Conservation (phyloP, 2,888 invertebrate genomes). For the Malthinus seriepunctatus region DNA sequence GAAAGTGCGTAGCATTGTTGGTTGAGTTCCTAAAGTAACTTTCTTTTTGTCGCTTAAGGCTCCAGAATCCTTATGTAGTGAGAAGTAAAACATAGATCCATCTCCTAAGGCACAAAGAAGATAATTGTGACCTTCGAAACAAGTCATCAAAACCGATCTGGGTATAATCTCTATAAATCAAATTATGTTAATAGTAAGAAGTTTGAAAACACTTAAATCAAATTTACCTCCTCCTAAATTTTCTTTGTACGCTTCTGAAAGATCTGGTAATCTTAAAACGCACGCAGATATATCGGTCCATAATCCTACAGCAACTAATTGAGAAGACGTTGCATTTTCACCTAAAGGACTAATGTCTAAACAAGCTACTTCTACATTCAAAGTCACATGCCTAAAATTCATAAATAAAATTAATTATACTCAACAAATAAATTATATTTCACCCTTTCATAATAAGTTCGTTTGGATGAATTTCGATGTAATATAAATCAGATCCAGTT, state of each 20-base stretch:
- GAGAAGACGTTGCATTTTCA: slow-evolving; percentile 63
- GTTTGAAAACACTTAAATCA: not conserved
- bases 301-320: slow-evolving; percentile 87
- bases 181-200: slow-evolving; percentile 11
- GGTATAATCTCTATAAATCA: slow-evolving; percentile 85
- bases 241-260: slow-evolving; percentile 83
- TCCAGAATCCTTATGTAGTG: slow-evolving; percentile 76
- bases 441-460: slow-evolving; percentile 66
- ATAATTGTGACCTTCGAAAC: slow-evolving; percentile 90
- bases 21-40: slow-evolving; percentile 96
- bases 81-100: slow-evolving; percentile 97
- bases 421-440: slow-evolving; percentile 27
- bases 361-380: slow-evolving; percentile 96
- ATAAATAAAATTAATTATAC: not conserved
- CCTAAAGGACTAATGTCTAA: slow-evolving; percentile 86
- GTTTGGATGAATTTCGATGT: slow-evolving; percentile 72
- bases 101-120: slow-evolving; percentile 93
- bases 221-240: slow-evolving; percentile 75
- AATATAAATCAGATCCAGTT: slow-evolving; percentile 84
- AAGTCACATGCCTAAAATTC: slow-evolving; percentile 63
- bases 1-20: slow-evolving; percentile 90
- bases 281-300: slow-evolving; percentile 98
- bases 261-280: slow-evolving; percentile 78
- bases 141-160: slow-evolving; percentile 91
- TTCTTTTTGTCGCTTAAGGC: slow-evolving; percentile 86